Conservation (phyloP, 2,888 invertebrate genomes). For the Chymomyza amoena region DNA sequence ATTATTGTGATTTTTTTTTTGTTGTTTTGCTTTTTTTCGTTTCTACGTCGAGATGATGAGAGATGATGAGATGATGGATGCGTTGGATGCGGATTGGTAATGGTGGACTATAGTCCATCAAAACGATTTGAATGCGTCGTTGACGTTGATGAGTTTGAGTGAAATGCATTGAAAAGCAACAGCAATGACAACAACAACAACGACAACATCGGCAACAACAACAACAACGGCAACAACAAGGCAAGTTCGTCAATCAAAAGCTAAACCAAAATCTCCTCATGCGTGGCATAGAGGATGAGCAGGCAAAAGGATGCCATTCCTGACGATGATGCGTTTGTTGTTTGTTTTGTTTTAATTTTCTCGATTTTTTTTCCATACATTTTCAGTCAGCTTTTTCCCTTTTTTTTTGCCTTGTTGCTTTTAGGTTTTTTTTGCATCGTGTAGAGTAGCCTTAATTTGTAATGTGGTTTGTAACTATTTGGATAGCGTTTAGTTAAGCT, state of each 20-base stretch:
- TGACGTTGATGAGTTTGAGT: constrained; percentile 75
- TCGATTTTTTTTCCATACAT: constrained; percentile 65
- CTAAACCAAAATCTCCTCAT: constrained; percentile 76
- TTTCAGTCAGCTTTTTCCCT: constrained; percentile 16
- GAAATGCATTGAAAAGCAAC: constrained; percentile 34
- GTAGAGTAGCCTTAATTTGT: neutral
- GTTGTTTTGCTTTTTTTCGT: constrained; percentile 11
- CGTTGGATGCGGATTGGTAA: neutral
- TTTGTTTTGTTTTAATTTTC: constrained; percentile 78
- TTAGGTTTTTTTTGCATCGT: constrained; percentile 16
- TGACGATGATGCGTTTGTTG: constrained; percentile 47
- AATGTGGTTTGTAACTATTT: neutral
- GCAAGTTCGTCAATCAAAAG: constrained; percentile 73
- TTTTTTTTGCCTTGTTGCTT: constrained; percentile 24
- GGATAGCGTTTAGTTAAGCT: no score
- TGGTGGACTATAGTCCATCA: constrained; percentile 71
- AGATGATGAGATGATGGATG: constrained; percentile 7
- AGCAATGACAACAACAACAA: constrained; percentile 43
- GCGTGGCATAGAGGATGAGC: constrained; percentile 69
- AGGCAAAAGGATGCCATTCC: constrained; percentile 40
- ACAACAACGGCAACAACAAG: constrained; percentile 29
- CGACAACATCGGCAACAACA: constrained; percentile 18
- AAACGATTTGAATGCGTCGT: constrained; percentile 77
- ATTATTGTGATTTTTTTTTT: constrained; percentile 55
- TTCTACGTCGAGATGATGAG: constrained; percentile 9